A percentile compares a stretch with the other conserved stretches of the same genome.
Evolutionary conservation across 2,888 invertebrate genomes (phyloP).

Genomic region (Dione juno): DNA sequence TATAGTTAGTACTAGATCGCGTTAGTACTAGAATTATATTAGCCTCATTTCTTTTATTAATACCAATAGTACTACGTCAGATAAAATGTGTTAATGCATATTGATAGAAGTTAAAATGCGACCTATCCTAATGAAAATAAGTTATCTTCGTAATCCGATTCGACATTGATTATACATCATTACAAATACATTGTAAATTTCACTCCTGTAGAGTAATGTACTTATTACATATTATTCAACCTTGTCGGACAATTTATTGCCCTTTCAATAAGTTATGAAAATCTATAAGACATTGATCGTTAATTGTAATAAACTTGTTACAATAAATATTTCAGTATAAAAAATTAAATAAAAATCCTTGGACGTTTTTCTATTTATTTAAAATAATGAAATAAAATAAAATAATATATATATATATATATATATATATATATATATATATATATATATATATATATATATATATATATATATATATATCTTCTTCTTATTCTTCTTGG

Average conservation of each 20-base stretch:
- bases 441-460: no score
- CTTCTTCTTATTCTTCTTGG: no score
- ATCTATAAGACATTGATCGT: slow-evolving; percentile 12
- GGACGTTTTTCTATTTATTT: not conserved
- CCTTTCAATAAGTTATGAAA: slow-evolving; percentile 15
- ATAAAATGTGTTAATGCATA: not conserved
- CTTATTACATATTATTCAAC: slow-evolving; percentile 3
- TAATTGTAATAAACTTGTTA: slow-evolving; percentile 13
- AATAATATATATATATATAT: no score
- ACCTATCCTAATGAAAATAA: slow-evolving; percentile 8
- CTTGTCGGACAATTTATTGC: slow-evolving; percentile 13
- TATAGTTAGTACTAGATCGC: no score
- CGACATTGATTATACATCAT: not conserved
- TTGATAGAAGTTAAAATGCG: not conserved
- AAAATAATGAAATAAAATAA: not conserved
- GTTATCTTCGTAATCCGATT: not conserved
- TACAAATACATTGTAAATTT: not conserved
- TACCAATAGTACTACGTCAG: not conserved
- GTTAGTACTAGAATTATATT: not conserved
- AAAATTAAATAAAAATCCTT: no score
- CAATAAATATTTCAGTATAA: not conserved
- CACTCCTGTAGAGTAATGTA: not conserved
- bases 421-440: no score
- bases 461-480: no score
- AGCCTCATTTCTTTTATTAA: not conserved